Evolutionary conservation across 2,797 vertebrate species (phyloP).

Genomic region (Poeciliopsis paucimaculata): DNA sequence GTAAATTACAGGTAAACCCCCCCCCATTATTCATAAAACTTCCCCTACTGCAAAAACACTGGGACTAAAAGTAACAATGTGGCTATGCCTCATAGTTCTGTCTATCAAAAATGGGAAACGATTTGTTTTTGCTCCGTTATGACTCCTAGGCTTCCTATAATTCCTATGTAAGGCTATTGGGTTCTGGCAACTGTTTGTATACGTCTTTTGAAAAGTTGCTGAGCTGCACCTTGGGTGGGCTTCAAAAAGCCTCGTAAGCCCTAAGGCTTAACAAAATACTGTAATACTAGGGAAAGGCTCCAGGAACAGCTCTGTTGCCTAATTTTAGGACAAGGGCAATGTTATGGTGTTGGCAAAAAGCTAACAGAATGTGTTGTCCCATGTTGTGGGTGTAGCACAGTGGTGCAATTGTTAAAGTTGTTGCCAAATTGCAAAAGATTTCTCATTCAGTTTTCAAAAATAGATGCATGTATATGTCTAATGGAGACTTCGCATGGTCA

Average conservation of each 20-base stretch:
- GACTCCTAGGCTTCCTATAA: not conserved
- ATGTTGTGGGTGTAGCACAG: not conserved
- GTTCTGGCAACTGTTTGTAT: not conserved
- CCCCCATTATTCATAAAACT: not conserved
- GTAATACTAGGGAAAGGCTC: not conserved
- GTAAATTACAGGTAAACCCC: not conserved
- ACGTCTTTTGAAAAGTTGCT: not conserved
- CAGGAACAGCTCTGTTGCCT: not conserved
- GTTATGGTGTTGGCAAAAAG: not conserved
- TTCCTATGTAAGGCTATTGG: not conserved
- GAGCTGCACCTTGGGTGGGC: not conserved
- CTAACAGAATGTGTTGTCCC: not conserved
- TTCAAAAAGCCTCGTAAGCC: not conserved
- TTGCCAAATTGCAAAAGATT: not conserved
- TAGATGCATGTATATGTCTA: not conserved
- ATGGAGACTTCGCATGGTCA: not conserved
- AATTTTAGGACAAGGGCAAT: not conserved
- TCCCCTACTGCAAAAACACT: not conserved
- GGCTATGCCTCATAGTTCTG: not conserved
- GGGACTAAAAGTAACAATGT: not conserved
- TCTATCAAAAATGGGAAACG: not conserved
- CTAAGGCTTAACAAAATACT: not conserved
- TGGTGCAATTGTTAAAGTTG: not conserved
- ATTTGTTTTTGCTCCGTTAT: not conserved
- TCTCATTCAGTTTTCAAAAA: slow-evolving; percentile 3